A percentile compares a stretch with the other conserved stretches of the same genome.
These are phyloP conservation scores for Dicentrarchus labrax DNA, from an alignment of 2,113 vertebrate genomes.

Conservation along the genomic window DNA sequence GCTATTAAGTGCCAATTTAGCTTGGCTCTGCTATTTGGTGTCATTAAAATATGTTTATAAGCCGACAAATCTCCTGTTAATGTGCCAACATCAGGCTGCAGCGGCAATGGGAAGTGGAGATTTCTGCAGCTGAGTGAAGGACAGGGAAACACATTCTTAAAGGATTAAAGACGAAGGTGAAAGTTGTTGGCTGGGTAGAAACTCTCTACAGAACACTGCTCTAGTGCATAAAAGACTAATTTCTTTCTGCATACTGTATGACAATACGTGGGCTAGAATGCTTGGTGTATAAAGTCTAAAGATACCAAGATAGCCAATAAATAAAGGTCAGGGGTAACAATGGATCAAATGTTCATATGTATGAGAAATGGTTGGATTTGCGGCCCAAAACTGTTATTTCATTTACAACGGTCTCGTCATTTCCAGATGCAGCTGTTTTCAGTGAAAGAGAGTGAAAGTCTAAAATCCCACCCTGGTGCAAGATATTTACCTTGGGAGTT, in stretches of 20 bases:
- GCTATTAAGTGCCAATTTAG: slow-evolving; percentile 64
- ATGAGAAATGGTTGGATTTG: not conserved
- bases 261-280: not conserved
- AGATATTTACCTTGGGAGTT: not conserved
- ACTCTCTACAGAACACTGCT: not conserved
- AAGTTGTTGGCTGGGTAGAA: not conserved
- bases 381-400: not conserved
- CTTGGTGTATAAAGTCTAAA: not conserved
- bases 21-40: slow-evolving; percentile 53
- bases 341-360: not conserved
- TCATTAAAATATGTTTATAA: slow-evolving; percentile 60
- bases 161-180: not conserved
- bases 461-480: no score
- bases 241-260: not conserved
- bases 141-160: slow-evolving; percentile 15
- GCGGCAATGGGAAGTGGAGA: slow-evolving; percentile 36
- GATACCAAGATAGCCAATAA: not conserved
- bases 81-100: slow-evolving; percentile 37
- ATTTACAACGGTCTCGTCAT: not conserved
- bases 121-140: slow-evolving; percentile 14
- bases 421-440: not conserved
- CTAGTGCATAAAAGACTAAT: not conserved
- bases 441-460: not conserved
- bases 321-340: not conserved
- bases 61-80: slow-evolving; percentile 56